Evolutionary conservation across 2,888 invertebrate species (phyloP), one percentile per base, ranked within the genome.

Genomic region (Carterocephalus palaemon): DNA sequence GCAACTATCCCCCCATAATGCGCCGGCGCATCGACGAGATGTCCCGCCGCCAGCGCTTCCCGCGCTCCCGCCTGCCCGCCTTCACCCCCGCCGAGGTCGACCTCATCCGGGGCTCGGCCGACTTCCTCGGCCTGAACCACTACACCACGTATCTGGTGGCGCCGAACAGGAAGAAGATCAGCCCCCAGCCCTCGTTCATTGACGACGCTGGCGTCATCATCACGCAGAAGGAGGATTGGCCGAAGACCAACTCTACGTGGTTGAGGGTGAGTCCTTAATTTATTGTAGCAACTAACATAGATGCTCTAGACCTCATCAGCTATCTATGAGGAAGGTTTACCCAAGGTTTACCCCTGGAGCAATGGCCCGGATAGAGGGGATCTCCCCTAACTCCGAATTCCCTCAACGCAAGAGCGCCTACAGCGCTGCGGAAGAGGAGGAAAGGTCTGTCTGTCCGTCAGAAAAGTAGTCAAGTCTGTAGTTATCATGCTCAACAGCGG

Each of bases 91-190:
- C 89, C 12, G 92, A 93, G 77, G 79, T 92, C 4, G 64, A 75
- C 5, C 75, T 81, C 40, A 88, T 94, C 12, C 75, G 70, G 20
- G 90, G 88, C 0, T 90, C 92, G 0, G 84, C 88, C 1, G 94
- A 95, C 64, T 93, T 92, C 71, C 81, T 94, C 37, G 94, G 93
- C 0, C 65, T 94, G 9, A 94, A 95, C 64, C 89, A 92, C 47
- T 95, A 95, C 64, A 91, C 92, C 0, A 86, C 90, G 0, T 80
- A 77, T 51, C 55, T 90, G 57, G 83, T 75, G 2, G 70, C 72
- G 1, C 70, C 71, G 1, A 74, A 75, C 12, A 64, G 64, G 1
- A 46, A 47, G 1, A 54, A 58, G 40, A 46, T 70, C 4, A 43
- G 38, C 1, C 33, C 43, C 0, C 43, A 61, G 2, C 83, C 88